Conservation (phyloP, 2,888 invertebrate species). For the Ectemnius continuus region DNA sequence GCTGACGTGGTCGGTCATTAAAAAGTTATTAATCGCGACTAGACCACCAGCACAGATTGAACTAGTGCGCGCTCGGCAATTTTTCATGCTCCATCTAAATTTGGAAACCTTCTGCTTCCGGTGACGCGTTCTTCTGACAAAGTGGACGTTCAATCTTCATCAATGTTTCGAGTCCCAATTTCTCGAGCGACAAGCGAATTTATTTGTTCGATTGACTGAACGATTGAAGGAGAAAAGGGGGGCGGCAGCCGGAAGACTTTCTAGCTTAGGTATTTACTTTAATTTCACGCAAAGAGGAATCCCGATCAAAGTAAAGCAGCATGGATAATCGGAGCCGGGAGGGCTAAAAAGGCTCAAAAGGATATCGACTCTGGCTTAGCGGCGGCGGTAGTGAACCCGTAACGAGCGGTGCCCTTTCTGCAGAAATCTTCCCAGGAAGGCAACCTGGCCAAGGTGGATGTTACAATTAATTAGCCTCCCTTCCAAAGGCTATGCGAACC, state of each 20-base stretch:
- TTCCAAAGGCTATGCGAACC: slow-evolving; percentile 25
- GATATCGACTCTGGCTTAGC: slow-evolving; percentile 18
- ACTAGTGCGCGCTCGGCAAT: no score
- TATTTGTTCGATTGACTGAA: no score
- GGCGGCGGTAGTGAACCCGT: slow-evolving; percentile 29
- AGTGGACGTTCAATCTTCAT: no score
- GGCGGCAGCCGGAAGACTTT: no score
- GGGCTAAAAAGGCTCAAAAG: slow-evolving; percentile 1
- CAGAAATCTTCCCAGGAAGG: slow-evolving; percentile 27
- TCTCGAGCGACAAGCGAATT: no score
- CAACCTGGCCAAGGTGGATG: slow-evolving; percentile 11
- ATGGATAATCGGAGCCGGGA: slow-evolving; percentile 27
- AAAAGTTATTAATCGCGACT: not conserved
- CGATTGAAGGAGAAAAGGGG: no score
- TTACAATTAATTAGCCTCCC: slow-evolving; percentile 51
- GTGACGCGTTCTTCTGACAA: no score
- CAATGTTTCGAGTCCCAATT: no score
- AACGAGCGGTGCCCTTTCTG: slow-evolving; percentile 15
- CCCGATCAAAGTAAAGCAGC: slow-evolving; percentile 31
- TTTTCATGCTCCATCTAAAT: no score
- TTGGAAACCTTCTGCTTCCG: no score
- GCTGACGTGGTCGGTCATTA: not conserved
- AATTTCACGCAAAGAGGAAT: slow-evolving; percentile 16
- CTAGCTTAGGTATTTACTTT: slow-evolving; percentile 6
- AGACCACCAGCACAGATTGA: not conserved